Conservation (phyloP, 2,797 vertebrate species). For the Onychomys torridus region DNA sequence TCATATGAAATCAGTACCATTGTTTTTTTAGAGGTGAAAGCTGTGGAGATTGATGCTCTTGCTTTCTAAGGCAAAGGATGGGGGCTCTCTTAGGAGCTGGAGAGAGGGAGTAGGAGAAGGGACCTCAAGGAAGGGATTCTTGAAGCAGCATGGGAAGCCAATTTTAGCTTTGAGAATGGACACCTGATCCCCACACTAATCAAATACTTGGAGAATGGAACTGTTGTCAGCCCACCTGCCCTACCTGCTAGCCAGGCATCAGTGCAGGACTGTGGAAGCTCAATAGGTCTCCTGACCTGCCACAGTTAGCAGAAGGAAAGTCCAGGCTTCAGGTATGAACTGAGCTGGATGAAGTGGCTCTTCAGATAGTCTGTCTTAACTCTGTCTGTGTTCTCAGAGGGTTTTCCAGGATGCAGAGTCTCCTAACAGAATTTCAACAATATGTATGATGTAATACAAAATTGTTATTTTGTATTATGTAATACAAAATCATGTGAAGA, state of each 20-base stretch:
- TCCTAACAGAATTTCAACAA: neutral
- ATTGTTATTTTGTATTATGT: neutral
- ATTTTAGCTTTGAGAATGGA: neutral
- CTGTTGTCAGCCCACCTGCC: no score
- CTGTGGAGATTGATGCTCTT: neutral
- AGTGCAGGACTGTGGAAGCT: rapidly evolving
- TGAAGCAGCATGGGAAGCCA: neutral
- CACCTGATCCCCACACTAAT: neutral
- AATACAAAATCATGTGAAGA: neutral
- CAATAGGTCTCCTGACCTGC: neutral
- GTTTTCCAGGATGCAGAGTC: neutral
- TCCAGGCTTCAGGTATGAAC: neutral
- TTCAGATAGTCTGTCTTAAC: neutral
- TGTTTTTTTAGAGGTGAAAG: neutral
- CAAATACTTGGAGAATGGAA: neutral
- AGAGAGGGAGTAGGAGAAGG: neutral
- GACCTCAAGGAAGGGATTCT: neutral
- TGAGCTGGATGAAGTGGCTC: neutral
- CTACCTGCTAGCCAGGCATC: neutral
- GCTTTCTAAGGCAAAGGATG: neutral
- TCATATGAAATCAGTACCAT: neutral
- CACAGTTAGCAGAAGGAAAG: neutral
- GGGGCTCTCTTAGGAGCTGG: no score
- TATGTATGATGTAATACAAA: neutral
- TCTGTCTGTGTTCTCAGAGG: neutral